A percentile compares a stretch with the other conserved stretches of the same genome.
phyloP scores from a whole-genome alignment of 2,888 invertebrate species.

The Ptilodon capucinus region DNA sequence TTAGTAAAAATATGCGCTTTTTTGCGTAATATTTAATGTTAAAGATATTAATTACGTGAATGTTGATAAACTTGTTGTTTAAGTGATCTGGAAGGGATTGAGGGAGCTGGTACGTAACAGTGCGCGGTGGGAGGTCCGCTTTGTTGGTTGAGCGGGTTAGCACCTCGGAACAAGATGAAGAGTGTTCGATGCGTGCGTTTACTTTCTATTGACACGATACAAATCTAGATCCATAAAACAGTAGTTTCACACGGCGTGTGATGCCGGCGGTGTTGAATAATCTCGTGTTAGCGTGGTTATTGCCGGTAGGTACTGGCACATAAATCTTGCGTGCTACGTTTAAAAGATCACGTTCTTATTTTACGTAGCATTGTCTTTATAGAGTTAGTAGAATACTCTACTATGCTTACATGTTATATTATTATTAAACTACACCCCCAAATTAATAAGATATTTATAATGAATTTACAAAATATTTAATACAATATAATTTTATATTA shows the following conservation, averaged over 20 bases:
- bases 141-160: slow-evolving; percentile 16
- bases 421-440: too few relatives aligned
- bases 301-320: background rate
- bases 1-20: slow-evolving; percentile 49
- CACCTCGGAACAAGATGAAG: slow-evolving; percentile 27
- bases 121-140: slow-evolving; percentile 28
- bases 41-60: slow-evolving; percentile 34
- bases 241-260: slow-evolving; percentile 22
- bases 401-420: too few relatives aligned
- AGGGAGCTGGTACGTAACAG: background rate
- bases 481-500: too few relatives aligned
- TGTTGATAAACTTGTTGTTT: slow-evolving; percentile 25
- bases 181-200: slow-evolving; percentile 23
- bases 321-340: background rate
- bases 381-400: too few relatives aligned
- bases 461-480: too few relatives aligned
- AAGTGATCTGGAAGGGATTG: slow-evolving; percentile 18
- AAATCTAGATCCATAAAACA: slow-evolving; percentile 26
- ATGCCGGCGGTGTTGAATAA: background rate
- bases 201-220: slow-evolving; percentile 28
- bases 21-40: slow-evolving; percentile 36
- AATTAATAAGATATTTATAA: too few relatives aligned
- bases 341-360: background rate
- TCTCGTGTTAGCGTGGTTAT: background rate
- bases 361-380: background rate